These are phyloP conservation scores for Helogale parvula DNA, from an alignment of 2,113 vertebrate species.

Conservation along the genomic window DNA sequence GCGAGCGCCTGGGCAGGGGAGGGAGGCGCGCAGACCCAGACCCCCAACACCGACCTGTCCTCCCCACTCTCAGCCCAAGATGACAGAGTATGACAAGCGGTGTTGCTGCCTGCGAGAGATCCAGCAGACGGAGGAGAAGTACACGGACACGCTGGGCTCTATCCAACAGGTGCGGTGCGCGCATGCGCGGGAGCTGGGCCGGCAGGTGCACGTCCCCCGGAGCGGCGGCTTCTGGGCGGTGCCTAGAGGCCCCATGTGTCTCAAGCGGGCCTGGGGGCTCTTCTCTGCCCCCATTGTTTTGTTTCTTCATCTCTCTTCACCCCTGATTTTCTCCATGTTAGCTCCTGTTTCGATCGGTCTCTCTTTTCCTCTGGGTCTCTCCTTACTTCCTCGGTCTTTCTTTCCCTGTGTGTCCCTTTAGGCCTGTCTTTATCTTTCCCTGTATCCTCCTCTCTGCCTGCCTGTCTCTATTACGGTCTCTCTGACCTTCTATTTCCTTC, in stretches of 20 bases:
- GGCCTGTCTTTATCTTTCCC: too few species aligned
- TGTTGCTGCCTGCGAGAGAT: conserved; percentile 94
- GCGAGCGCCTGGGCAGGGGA: fast-evolving
- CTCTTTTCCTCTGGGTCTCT: neutral
- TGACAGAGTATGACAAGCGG: conserved; percentile 90
- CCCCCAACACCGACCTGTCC: neutral
- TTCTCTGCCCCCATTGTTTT: too few species aligned
- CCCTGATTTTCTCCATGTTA: neutral
- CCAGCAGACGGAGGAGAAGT: conserved; percentile 94
- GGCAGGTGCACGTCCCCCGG: neutral
- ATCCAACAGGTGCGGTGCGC: conserved; percentile 89
- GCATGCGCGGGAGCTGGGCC: neutral
- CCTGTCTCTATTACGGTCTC: neutral
- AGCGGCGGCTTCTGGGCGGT: neutral
- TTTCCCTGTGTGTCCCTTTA: neutral
- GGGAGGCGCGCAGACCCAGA: fast-evolving
- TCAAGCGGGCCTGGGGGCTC: neutral
- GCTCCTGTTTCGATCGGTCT: neutral
- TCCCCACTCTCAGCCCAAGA: conserved; percentile 83
- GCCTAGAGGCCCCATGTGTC: neutral
- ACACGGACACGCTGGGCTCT: conserved; percentile 91
- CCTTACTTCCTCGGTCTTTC: neutral
- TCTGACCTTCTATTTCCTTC: neutral
- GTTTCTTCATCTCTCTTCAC: neutral
- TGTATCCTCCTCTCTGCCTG: neutral